Evolutionary conservation across 1,140 invertebrate species (phyloP).

Genomic region (Lerema accius): DNA sequence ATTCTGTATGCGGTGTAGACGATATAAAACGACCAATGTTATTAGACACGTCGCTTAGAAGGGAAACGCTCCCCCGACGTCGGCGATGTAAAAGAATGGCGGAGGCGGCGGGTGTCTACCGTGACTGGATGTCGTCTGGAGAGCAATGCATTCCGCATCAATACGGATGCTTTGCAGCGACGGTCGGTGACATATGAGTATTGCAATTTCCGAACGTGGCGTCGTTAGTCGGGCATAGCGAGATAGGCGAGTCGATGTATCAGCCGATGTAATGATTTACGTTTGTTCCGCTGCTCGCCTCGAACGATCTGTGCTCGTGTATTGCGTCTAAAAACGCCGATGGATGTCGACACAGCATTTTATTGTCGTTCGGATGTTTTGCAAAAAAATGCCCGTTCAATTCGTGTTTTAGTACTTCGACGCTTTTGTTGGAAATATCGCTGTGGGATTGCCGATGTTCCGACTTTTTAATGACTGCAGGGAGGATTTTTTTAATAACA

Average conservation of each 20-base stretch:
- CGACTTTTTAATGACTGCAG: slow-evolving; percentile 30
- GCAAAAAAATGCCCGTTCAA: slow-evolving; percentile 33
- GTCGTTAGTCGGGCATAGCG: slow-evolving; percentile 58
- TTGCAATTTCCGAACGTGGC: slow-evolving; percentile 71
- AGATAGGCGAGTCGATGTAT: slow-evolving; percentile 52
- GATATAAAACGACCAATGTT: slow-evolving; percentile 37
- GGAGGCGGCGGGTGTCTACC: slow-evolving; percentile 31
- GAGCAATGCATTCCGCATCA: slow-evolving; percentile 54
- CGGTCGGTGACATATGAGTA: slow-evolving; percentile 70
- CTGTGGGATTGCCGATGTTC: slow-evolving; percentile 26
- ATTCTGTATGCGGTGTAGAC: slow-evolving; percentile 32
- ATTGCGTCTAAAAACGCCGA: slow-evolving; percentile 40
- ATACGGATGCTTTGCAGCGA: slow-evolving; percentile 55
- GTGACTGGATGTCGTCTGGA: slow-evolving; percentile 37
- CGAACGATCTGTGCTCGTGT: slow-evolving; percentile 33
- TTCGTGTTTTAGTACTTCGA: slow-evolving; percentile 34
- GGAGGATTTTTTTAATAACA: slow-evolving; percentile 25
- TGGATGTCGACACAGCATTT: slow-evolving; percentile 39
- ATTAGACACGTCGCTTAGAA: slow-evolving; percentile 33
- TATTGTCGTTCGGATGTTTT: slow-evolving; percentile 29
- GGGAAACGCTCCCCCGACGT: slow-evolving; percentile 16
- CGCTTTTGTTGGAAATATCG: slow-evolving; percentile 41
- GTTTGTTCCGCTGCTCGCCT: slow-evolving; percentile 47
- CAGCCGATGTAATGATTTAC: slow-evolving; percentile 65
- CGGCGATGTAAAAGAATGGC: slow-evolving; percentile 12